Conservation (phyloP, 2,888 invertebrate genomes). For the Thera obeliscata region DNA sequence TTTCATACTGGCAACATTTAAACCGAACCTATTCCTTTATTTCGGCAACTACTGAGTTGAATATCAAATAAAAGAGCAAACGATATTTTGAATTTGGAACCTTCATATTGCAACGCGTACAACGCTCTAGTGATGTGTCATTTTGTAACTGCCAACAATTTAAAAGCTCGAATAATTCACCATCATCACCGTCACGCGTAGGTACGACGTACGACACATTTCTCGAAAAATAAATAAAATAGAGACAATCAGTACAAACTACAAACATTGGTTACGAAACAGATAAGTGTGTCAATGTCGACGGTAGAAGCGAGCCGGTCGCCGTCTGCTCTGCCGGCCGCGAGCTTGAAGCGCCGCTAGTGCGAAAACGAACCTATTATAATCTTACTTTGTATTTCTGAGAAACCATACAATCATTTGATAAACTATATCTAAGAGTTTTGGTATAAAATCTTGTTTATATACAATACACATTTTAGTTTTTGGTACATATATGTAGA, state of each 20-base stretch:
- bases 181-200: not conserved
- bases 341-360: constrained; percentile 15
- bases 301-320: constrained; percentile 52
- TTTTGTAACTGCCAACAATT: not conserved
- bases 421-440: too few relatives aligned
- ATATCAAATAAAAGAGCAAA: too few relatives aligned
- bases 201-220: constrained; percentile 32
- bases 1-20: not conserved
- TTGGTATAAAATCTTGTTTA: too few relatives aligned
- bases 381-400: constrained; percentile 13
- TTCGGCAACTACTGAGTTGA: not conserved
- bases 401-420: not conserved
- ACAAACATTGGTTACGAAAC: constrained; percentile 66
- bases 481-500: too few relatives aligned
- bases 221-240: constrained; percentile 50
- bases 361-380: constrained; percentile 26
- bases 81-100: not conserved
- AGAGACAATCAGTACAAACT: constrained; percentile 61
- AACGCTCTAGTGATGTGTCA: constrained; percentile 1
- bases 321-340: constrained; percentile 24
- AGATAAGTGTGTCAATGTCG: constrained; percentile 72
- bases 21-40: not conserved
- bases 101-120: too few relatives aligned
- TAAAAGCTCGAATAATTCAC: constrained; percentile 16
- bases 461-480: too few relatives aligned